Percentiles rank a stretch among this genome's conserved stretches.
phyloP scores from a whole-genome alignment of 2,888 invertebrate genomes.

The Lepidonotus clava region DNA sequence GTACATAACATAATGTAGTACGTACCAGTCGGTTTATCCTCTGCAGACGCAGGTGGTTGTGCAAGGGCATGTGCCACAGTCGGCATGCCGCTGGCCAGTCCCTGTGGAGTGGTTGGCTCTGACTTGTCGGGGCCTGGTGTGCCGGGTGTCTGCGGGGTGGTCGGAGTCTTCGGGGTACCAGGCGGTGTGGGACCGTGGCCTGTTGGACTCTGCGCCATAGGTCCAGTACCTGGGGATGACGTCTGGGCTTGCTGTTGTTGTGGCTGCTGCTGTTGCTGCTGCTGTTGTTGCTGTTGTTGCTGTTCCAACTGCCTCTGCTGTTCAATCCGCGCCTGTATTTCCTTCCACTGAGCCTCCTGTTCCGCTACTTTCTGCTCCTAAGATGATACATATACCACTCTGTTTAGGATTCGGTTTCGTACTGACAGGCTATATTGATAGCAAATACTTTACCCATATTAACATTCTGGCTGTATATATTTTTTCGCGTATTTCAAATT shows the following conservation, averaged over 20 bases:
- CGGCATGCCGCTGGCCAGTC: constrained; percentile 40
- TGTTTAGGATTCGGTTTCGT: too few relatives aligned
- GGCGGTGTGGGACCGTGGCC: neutral
- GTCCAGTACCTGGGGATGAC: neutral
- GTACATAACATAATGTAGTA: neutral
- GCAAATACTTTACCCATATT: too few relatives aligned
- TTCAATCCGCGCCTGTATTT: constrained; percentile 16
- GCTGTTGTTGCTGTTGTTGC: neutral
- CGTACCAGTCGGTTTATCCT: constrained; percentile 7
- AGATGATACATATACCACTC: too few relatives aligned
- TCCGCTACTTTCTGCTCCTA: constrained; percentile 25
- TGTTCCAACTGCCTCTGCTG: neutral
- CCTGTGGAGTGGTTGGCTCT: neutral
- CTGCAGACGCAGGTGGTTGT: constrained; percentile 1
- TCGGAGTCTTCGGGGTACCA: constrained; percentile 10
- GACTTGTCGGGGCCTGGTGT: neutral
- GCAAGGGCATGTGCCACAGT: constrained; percentile 45
- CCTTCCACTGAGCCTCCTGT: constrained; percentile 38
- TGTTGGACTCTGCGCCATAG: neutral
- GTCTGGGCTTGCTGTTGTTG: neutral
- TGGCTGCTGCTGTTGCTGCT: neutral
- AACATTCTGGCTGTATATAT: too few relatives aligned
- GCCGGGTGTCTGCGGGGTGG: constrained; percentile 7
- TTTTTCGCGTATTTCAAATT: too few relatives aligned
- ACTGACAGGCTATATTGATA: too few relatives aligned